A percentile compares a stretch with the other conserved stretches of the same genome.
phyloP scores from a whole-genome alignment of 2,888 invertebrate genomes.

The Dinocampus coccinellae region DNA sequence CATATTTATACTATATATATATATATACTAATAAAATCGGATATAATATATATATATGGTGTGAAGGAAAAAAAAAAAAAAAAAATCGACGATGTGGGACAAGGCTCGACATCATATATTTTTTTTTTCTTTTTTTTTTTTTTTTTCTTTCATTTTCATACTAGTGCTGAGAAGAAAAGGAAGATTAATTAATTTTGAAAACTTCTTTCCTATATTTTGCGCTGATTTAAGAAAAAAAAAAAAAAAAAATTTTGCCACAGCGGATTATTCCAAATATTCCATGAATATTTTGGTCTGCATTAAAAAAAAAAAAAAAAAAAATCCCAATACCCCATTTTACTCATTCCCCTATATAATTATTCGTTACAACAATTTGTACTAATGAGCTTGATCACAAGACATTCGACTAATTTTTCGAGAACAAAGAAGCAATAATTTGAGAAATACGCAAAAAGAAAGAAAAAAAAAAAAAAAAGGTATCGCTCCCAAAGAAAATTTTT shows the following conservation, averaged over 20 bases:
- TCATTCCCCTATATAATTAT: background rate
- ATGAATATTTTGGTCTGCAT: conserved; percentile 66
- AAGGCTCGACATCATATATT: conserved; percentile 1
- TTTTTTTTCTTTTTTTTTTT: background rate
- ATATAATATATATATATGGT: conserved; percentile 62
- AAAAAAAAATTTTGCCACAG: conserved; percentile 32
- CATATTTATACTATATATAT: conserved; percentile 67
- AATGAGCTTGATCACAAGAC: background rate
- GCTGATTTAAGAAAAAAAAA: background rate
- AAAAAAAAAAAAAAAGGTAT: background rate
- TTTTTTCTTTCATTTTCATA: conserved; percentile 4
- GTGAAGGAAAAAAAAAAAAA: conserved; percentile 54
- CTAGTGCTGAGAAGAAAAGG: background rate
- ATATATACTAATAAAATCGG: conserved; percentile 58
- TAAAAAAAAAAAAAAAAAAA: too few relatives aligned
- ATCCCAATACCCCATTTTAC: conserved; percentile 1
- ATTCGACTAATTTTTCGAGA: background rate
- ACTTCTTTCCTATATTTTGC: background rate
- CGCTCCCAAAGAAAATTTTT: conserved; percentile 2
- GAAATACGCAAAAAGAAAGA: background rate
- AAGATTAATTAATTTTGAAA: background rate
- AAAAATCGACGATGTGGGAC: conserved; percentile 52
- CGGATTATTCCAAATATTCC: conserved; percentile 61
- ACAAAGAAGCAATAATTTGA: background rate
- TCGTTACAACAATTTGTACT: background rate